phyloP scores from a whole-genome alignment of 2,113 vertebrate genomes.

The Indicator maculatus region DNA sequence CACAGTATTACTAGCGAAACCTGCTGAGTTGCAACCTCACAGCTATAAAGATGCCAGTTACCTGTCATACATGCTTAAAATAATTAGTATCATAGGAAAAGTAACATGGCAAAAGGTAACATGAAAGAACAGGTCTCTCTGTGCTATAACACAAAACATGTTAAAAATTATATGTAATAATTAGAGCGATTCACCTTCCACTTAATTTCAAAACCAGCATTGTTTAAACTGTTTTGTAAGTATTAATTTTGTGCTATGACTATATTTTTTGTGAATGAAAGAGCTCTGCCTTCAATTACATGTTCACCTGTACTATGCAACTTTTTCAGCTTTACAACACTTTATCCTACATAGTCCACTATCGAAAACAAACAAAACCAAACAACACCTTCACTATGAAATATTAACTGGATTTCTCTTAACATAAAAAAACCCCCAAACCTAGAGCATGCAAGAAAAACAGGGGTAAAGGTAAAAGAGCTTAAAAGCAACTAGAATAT shows the following conservation, averaged over 20 bases:
- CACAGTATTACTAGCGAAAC: constrained; percentile 55
- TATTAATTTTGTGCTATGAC: not conserved
- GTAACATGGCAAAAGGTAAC: constrained; percentile 56
- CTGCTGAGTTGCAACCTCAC: constrained; percentile 74
- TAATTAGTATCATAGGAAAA: constrained; percentile 72
- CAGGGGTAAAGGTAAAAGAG: not conserved
- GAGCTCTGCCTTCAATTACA: not conserved
- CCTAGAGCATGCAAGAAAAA: not conserved
- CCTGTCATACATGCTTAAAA: constrained; percentile 63
- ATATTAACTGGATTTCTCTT: not conserved
- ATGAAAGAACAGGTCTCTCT: constrained; percentile 63
- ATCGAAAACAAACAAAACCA: not conserved
- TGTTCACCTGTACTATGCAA: not conserved
- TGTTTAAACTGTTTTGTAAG: not conserved
- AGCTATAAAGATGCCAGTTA: constrained; percentile 57
- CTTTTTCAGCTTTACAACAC: not conserved
- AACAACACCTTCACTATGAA: not conserved
- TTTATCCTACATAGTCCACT: not conserved
- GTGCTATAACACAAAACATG: constrained; percentile 63
- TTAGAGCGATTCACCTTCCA: not conserved
- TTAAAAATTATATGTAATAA: constrained; percentile 57
- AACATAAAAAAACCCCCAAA: not conserved
- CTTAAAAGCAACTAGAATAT: not conserved
- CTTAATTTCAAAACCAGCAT: constrained; percentile 20
- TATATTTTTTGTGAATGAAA: not conserved